phyloP scores from a whole-genome alignment of 2,113 vertebrate genomes.

The Eudorcas thomsonii region DNA sequence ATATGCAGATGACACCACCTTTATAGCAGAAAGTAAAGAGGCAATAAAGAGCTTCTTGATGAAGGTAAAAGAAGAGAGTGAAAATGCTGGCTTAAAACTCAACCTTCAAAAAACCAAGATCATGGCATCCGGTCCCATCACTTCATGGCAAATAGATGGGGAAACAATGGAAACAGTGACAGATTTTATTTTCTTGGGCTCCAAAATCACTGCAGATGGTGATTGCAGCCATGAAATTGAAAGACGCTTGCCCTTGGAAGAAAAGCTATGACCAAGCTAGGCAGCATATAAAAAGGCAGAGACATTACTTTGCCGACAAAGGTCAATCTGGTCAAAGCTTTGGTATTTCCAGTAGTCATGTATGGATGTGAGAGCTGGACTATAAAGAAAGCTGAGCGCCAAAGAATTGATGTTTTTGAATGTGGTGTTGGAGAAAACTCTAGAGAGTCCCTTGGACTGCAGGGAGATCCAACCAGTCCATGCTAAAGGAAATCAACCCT shows the following conservation, averaged over 20 bases:
- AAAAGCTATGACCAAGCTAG: neutral
- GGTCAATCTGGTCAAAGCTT: neutral
- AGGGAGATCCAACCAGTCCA: neutral
- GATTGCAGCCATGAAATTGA: neutral
- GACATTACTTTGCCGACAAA: neutral
- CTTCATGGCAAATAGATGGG: neutral
- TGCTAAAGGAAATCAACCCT: neutral
- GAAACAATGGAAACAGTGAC: neutral
- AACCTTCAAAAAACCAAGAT: neutral
- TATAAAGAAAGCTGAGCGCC: rapidly evolving
- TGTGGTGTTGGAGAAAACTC: neutral
- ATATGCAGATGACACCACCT: neutral
- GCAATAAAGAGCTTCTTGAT: neutral
- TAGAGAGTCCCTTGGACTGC: neutral
- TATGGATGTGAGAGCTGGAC: neutral
- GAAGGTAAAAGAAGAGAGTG: neutral
- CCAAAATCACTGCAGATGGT: neutral
- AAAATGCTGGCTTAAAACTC: neutral
- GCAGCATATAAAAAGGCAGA: neutral
- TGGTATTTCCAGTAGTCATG: neutral
- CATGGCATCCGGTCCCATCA: neutral
- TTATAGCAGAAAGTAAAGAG: neutral
- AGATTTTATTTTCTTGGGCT: neutral
- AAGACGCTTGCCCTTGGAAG: neutral
- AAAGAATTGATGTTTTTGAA: neutral